Conservation (phyloP, 1,140 invertebrate species). For the Tribolium madens region DNA sequence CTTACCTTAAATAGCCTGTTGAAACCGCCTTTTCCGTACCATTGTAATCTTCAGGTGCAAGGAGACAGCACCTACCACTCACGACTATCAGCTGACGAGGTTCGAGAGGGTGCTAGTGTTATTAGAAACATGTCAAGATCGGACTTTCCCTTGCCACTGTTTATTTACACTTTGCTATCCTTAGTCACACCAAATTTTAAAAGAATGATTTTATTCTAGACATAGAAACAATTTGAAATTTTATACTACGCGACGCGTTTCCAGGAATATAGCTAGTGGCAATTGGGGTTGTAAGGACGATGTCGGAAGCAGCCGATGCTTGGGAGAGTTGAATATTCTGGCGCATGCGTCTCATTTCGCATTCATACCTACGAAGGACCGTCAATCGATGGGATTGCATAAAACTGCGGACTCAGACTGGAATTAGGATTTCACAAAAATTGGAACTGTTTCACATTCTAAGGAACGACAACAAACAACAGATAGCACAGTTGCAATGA, state of each 20-base stretch:
- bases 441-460: not conserved
- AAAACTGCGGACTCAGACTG: slow-evolving; percentile 35
- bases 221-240: not conserved
- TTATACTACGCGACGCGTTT: not conserved
- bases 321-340: not conserved
- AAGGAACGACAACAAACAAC: slow-evolving; percentile 1
- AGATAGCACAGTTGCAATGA: slow-evolving; percentile 1
- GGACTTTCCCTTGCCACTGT: not conserved
- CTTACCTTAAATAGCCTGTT: slow-evolving; percentile 33
- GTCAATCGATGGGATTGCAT: slow-evolving; percentile 37
- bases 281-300: not conserved
- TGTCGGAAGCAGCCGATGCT: not conserved
- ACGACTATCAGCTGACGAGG: slow-evolving; percentile 19
- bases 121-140: not conserved
- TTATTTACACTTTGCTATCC: not conserved
- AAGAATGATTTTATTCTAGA: not conserved
- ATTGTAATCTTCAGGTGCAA: slow-evolving; percentile 1
- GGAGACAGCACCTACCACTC: slow-evolving; percentile 21
- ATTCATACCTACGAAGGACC: slow-evolving; percentile 29
- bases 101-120: slow-evolving; percentile 11
- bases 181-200: not conserved
- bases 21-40: slow-evolving; percentile 1
- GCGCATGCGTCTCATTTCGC: slow-evolving; percentile 34
- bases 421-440: slow-evolving; percentile 15
- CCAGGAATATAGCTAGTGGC: not conserved